These are phyloP conservation scores for Isurus oxyrinchus DNA, from an alignment of 2,113 vertebrate genomes.

Conservation along the genomic window DNA sequence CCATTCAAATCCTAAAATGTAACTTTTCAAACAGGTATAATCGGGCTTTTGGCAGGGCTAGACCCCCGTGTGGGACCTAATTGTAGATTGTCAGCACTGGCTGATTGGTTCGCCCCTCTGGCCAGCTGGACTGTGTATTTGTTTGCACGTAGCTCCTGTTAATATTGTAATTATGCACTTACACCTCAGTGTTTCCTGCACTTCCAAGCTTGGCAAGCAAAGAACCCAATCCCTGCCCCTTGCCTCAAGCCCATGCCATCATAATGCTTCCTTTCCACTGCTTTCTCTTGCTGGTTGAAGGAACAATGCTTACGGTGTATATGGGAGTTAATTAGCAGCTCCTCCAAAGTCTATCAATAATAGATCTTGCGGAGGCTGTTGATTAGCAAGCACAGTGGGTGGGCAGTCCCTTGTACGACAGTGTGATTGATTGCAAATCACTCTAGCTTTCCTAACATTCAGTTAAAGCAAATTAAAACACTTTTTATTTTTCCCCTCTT, in stretches of 20 bases:
- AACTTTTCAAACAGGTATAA: background rate
- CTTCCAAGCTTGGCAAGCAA: background rate
- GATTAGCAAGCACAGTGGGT: conserved; percentile 63
- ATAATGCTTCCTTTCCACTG: conserved; percentile 42
- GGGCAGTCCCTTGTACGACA: conserved; percentile 56
- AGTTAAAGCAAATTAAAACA: conserved; percentile 53
- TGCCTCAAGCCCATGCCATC: background rate
- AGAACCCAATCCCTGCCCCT: background rate
- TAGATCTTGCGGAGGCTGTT: conserved; percentile 61
- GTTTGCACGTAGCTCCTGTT: conserved; percentile 4
- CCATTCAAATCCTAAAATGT: background rate
- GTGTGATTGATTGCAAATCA: conserved; percentile 56
- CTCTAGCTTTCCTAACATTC: conserved; percentile 50
- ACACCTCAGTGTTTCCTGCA: background rate
- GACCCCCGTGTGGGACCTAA: background rate
- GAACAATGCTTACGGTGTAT: conserved; percentile 47
- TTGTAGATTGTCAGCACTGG: background rate
- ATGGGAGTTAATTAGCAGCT: conserved; percentile 68
- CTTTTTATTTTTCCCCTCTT: conserved; percentile 41
- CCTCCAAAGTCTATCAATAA: conserved; percentile 76
- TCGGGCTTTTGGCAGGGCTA: background rate
- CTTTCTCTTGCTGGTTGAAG: conserved; percentile 27
- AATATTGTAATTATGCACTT: conserved; percentile 21
- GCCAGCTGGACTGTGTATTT: background rate
- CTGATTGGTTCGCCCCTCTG: background rate